Evolutionary conservation across 2,888 invertebrate species (phyloP).

Genomic region (Spisula subtruncata): DNA sequence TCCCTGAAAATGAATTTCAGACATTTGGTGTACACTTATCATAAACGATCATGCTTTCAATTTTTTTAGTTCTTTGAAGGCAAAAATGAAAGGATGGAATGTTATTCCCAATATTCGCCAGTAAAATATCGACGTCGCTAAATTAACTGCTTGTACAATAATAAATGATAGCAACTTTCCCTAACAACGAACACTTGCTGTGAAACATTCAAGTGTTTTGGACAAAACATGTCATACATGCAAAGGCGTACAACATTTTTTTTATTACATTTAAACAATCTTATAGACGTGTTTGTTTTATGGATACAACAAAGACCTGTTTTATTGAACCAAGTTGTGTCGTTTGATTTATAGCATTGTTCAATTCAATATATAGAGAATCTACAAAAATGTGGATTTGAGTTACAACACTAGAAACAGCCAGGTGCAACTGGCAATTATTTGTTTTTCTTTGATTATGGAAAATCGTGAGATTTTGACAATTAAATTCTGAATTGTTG

Average conservation of each 20-base stretch:
- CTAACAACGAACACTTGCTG: background rate
- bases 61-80: too few species aligned
- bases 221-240: background rate
- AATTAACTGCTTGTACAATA: background rate
- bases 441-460: slow-evolving; percentile 6
- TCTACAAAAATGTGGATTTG: background rate
- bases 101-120: too few species aligned
- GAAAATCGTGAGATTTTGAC: background rate
- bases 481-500: background rate
- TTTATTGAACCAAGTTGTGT: background rate
- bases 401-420: background rate
- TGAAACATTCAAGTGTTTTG: background rate
- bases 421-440: background rate
- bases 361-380: background rate
- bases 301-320: background rate
- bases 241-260: background rate
- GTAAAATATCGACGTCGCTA: too few species aligned
- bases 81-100: too few species aligned
- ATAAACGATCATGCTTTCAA: too few species aligned
- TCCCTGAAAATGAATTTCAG: too few species aligned
- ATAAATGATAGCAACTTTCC: background rate
- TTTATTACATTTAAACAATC: background rate
- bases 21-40: too few species aligned
- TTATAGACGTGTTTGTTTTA: background rate
- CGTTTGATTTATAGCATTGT: background rate